Conservation (phyloP, 2,888 invertebrate genomes). For the Ganaspis brasiliensis region DNA sequence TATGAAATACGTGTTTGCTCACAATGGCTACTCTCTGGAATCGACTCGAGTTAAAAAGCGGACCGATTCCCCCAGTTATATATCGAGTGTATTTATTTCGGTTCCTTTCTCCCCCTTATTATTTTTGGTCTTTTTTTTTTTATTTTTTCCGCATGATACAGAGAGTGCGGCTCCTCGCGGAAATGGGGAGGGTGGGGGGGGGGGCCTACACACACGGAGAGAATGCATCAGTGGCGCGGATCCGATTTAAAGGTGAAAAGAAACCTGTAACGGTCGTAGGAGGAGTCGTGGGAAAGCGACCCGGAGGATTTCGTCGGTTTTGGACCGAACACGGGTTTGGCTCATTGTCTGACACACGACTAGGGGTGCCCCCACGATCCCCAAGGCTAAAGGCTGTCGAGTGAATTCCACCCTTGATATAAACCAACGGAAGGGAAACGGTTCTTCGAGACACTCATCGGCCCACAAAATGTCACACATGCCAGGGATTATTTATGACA, state of each 20-base stretch:
- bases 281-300: slow-evolving; percentile 76
- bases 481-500: slow-evolving; percentile 39
- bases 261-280: slow-evolving; percentile 77
- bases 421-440: slow-evolving; percentile 25
- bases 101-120: slow-evolving; percentile 26
- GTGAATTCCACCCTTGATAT: slow-evolving; percentile 37
- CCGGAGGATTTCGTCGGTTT: slow-evolving; percentile 66
- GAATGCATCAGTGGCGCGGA: slow-evolving; percentile 48
- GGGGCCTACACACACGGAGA: background rate
- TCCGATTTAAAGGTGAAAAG: slow-evolving; percentile 66
- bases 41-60: background rate
- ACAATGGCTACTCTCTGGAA: slow-evolving; percentile 20
- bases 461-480: slow-evolving; percentile 48
- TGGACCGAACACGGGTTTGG: slow-evolving; percentile 62
- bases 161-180: no score
- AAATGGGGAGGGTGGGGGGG: no score
- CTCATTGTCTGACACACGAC: slow-evolving; percentile 73
- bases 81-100: slow-evolving; percentile 1
- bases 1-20: slow-evolving; percentile 36
- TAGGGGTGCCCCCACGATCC: slow-evolving; percentile 56
- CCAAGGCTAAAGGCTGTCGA: slow-evolving; percentile 21
- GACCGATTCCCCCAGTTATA: background rate
- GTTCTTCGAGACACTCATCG: slow-evolving; percentile 47
- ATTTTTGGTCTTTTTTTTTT: slow-evolving; percentile 10
- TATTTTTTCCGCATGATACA: slow-evolving; percentile 1